Percentiles rank a stretch among this genome's conserved stretches.
These are phyloP conservation scores for Phyllopteryx taeniolatus DNA, from an alignment of 2,113 vertebrate genomes.

Conservation along the genomic window DNA sequence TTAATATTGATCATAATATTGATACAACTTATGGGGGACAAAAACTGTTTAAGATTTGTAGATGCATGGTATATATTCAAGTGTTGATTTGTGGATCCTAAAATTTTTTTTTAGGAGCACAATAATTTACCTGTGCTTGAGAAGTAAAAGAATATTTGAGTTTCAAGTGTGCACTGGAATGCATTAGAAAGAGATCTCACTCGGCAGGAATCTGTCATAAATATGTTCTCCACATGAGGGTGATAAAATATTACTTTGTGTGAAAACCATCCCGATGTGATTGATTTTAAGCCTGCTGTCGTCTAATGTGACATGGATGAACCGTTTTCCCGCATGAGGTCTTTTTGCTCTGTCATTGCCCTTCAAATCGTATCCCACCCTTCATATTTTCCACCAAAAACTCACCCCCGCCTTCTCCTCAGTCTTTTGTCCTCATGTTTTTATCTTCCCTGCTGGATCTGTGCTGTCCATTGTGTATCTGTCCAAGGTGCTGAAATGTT, in stretches of 20 bases:
- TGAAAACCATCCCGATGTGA: background rate
- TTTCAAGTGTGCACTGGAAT: slow-evolving; percentile 15
- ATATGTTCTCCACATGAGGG: background rate
- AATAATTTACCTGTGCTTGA: slow-evolving; percentile 17
- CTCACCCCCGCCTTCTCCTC: slow-evolving; percentile 20
- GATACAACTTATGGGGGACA: background rate
- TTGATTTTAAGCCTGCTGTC: slow-evolving; percentile 1
- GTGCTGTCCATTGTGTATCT: slow-evolving; percentile 51
- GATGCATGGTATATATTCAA: background rate
- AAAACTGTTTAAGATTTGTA: background rate
- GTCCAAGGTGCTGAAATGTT: slow-evolving; percentile 66
- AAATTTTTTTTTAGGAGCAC: slow-evolving; percentile 14
- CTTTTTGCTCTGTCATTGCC: slow-evolving; percentile 53
- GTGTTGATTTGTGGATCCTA: background rate
- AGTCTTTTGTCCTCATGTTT: slow-evolving; percentile 37
- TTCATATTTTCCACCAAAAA: background rate
- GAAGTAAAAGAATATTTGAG: slow-evolving; percentile 13
- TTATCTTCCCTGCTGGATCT: slow-evolving; percentile 21
- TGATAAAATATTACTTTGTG: background rate
- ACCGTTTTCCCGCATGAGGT: slow-evolving; percentile 39
- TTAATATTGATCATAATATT: no score
- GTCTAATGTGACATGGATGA: slow-evolving; percentile 28
- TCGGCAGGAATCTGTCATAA: background rate
- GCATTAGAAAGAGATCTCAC: background rate
- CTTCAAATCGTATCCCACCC: slow-evolving; percentile 34